phyloP scores from a whole-genome alignment of 1,140 invertebrate genomes.

The Aphaenogaster floridana region DNA sequence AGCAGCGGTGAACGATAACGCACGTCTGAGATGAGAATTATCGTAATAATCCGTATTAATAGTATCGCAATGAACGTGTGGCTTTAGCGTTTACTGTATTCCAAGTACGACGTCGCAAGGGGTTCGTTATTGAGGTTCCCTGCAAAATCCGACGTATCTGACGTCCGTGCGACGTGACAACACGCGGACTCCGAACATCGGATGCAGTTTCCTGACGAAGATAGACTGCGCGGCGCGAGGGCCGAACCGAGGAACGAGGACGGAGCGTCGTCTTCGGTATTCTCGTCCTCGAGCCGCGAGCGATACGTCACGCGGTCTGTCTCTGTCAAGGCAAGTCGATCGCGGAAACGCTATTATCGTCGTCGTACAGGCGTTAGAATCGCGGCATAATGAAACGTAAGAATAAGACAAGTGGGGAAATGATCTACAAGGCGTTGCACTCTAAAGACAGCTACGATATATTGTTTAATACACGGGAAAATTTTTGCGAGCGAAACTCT shows the following conservation, averaged over 20 bases:
- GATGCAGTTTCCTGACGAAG: conserved; percentile 45
- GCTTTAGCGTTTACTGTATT: background rate
- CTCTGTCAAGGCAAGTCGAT: conserved; percentile 61
- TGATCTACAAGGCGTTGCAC: background rate
- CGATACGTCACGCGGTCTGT: conserved; percentile 60
- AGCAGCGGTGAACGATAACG: background rate
- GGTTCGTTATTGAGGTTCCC: background rate
- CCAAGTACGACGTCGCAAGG: background rate
- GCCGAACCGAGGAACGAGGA: conserved; percentile 35
- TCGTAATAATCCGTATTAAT: background rate
- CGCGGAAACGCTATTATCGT: conserved; percentile 56
- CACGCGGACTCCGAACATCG: conserved; percentile 27
- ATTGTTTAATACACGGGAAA: background rate
- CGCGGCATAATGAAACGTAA: conserved; percentile 28
- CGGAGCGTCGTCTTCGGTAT: conserved; percentile 49
- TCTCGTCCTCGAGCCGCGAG: conserved; percentile 34
- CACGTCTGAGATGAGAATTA: background rate
- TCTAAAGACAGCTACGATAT: too few species aligned
- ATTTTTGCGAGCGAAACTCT: background rate
- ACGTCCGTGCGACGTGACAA: conserved; percentile 28
- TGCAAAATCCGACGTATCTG: conserved; percentile 32
- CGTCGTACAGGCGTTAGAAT: conserved; percentile 21
- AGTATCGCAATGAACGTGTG: background rate
- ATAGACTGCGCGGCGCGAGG: conserved; percentile 60
- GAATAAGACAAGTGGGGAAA: background rate